Base-by-base conservation (phyloP, 1,140 invertebrate species). In the Pseudomyrmex gracilis region DNA sequence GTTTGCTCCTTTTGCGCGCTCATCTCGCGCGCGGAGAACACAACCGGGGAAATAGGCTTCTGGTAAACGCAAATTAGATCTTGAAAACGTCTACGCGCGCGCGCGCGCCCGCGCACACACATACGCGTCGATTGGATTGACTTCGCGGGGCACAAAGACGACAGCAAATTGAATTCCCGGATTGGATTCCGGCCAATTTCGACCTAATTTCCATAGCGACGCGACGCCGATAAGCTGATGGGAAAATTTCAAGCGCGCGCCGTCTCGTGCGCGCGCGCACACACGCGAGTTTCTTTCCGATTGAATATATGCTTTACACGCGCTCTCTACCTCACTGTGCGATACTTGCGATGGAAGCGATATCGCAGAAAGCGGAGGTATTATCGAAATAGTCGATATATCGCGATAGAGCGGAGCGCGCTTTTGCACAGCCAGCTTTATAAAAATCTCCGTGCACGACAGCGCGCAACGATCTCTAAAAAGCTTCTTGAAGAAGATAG, bases 1-100 rank as follows among this genome's bases (percentile, higher is more conserved):
- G 17, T 34, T 70, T 58, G 34, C 49, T 78, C 63, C 71, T 83
- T 74, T 76, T 83, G 53, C 43, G 3, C 60, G 15, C 76, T 76
- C 61, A 55, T 58, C 60, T 76, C 53, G 43, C 61, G 55, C 60
- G 67, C 73, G 77, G 53, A 51, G 68, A 57, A 24, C 64, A 22
- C 20, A 67, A 43, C 64, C 34, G 34, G 70, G 82, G 51, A 66
- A 68, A 66, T 70, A 80, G 66, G 55, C 57, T 73, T 58, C 78
- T 85, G 51, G 61, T 90, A 89, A 87, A 90, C 85, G 85, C 87
- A 90, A 90, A 90, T 90, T 89, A 90, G 87, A 90, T 90, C 84
- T 84, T 45, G 87, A 60, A 90, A 89, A 90, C 82, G 87, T 76
- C 82, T 64, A 60, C 60, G 34, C 51, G 53, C 43, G 45, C 15